These are phyloP conservation scores for Drosophila sordidula DNA, from an alignment of 2,888 invertebrate genomes.

Conservation along the genomic window DNA sequence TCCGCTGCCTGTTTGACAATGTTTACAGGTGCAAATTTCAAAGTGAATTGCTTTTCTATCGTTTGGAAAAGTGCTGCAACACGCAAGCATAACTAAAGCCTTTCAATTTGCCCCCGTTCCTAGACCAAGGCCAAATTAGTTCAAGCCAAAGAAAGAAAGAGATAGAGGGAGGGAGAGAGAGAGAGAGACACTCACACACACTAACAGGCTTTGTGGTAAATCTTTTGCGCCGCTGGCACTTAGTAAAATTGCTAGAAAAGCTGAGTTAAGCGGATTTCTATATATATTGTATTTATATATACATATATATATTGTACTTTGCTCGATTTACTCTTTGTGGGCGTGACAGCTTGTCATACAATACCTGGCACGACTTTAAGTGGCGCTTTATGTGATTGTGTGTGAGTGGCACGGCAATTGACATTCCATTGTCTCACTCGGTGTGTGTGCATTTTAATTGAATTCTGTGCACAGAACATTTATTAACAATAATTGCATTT, in stretches of 20 bases:
- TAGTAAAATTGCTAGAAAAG: conserved; percentile 66
- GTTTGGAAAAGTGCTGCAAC: conserved; percentile 79
- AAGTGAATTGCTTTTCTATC: conserved; percentile 82
- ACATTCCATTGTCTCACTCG: conserved; percentile 61
- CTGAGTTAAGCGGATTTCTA: conserved; percentile 66
- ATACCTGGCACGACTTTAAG: conserved; percentile 54
- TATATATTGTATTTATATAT: conserved; percentile 10
- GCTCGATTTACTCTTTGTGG: conserved; percentile 31
- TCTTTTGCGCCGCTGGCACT: conserved; percentile 61
- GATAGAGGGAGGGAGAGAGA: conserved; percentile 3
- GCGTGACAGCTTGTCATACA: conserved; percentile 57
- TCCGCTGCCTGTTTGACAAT: conserved; percentile 68
- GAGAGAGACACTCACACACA: not conserved
- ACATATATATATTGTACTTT: conserved; percentile 20
- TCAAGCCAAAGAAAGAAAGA: conserved; percentile 25
- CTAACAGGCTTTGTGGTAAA: conserved; percentile 33
- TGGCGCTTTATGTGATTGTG: conserved; percentile 41
- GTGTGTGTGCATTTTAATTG: conserved; percentile 63
- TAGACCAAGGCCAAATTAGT: conserved; percentile 65
- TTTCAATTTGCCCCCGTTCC: conserved; percentile 25
- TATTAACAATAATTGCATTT: conserved; percentile 81
- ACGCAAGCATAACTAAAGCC: conserved; percentile 65
- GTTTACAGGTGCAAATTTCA: conserved; percentile 81
- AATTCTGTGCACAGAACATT: conserved; percentile 71
- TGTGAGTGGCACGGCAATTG: conserved; percentile 53